Percentiles rank a stretch among this genome's conserved stretches.
Conservation (phyloP, 2,113 vertebrate species). For the Scartelaos histophorus region DNA sequence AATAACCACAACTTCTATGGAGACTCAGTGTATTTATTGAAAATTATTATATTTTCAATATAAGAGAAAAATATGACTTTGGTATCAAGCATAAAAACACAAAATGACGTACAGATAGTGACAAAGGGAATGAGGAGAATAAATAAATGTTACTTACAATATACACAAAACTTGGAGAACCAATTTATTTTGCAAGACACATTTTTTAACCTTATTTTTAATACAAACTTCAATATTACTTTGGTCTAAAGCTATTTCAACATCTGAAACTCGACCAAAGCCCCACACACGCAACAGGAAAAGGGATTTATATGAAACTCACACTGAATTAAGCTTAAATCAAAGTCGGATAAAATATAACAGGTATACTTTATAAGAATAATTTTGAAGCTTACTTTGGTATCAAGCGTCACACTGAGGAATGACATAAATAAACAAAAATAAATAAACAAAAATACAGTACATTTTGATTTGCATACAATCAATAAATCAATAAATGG, state of each 20-base stretch:
- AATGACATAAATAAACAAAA: neutral
- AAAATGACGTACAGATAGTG: neutral
- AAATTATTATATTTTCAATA: neutral
- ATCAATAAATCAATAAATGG: neutral
- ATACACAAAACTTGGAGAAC: neutral
- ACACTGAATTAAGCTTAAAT: neutral
- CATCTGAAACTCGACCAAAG: neutral
- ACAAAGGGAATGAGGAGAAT: neutral
- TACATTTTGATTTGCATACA: neutral
- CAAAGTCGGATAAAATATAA: neutral
- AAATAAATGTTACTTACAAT: neutral
- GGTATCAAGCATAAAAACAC: neutral
- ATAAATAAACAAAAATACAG: slow-evolving; percentile 1
- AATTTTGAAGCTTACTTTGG: neutral
- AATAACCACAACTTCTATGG: neutral
- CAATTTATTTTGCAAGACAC: neutral
- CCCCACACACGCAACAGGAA: neutral
- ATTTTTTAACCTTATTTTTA: neutral
- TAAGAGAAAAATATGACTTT: neutral
- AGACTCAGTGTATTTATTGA: neutral
- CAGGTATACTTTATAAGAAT: neutral
- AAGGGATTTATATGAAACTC: neutral
- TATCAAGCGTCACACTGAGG: neutral
- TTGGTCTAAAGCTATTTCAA: neutral
- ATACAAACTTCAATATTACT: neutral